Evolutionary conservation across 1,140 invertebrate species (phyloP).

Genomic region (Drosophila guanche): DNA sequence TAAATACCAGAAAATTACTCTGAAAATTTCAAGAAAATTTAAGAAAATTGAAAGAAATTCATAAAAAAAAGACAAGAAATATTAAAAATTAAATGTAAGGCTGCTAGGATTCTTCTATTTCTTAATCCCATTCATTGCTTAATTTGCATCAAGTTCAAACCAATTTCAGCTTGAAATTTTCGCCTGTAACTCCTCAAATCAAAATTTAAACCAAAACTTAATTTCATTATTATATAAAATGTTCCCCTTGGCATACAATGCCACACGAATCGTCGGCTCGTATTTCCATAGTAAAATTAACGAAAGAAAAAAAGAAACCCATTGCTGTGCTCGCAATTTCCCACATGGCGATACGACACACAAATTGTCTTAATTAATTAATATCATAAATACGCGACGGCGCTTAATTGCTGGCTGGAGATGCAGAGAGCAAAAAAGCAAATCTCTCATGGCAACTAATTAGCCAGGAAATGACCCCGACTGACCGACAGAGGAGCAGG

Average conservation of each 20-base stretch:
- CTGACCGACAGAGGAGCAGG: slow-evolving; percentile 53
- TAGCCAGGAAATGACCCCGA: slow-evolving; percentile 79
- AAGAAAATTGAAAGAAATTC: too few species aligned
- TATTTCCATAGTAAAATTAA: slow-evolving; percentile 9
- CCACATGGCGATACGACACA: slow-evolving; percentile 53
- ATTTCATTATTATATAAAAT: too few species aligned
- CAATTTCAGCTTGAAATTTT: too few species aligned
- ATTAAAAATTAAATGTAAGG: too few species aligned
- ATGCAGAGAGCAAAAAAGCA: slow-evolving; percentile 31
- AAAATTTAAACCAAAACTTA: too few species aligned
- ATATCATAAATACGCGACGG: slow-evolving; percentile 77
- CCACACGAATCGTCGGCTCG: slow-evolving; percentile 1
- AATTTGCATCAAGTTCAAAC: too few species aligned
- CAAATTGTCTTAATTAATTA: slow-evolving; percentile 80
- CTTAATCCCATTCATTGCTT: too few species aligned
- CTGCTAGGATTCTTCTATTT: too few species aligned
- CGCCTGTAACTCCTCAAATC: too few species aligned
- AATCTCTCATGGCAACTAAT: slow-evolving; percentile 78
- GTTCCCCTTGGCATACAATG: slow-evolving; percentile 30
- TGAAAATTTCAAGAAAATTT: too few species aligned
- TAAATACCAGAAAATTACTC: too few species aligned
- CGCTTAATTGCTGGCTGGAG: slow-evolving; percentile 66
- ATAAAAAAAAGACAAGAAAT: too few species aligned
- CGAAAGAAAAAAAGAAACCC: slow-evolving; percentile 34
- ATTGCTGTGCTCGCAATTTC: slow-evolving; percentile 49